Percentiles rank a stretch among this genome's conserved stretches.
These are phyloP conservation scores for Macrosiphum euphorbiae DNA, from an alignment of 2,888 invertebrate species.

Conservation along the genomic window DNA sequence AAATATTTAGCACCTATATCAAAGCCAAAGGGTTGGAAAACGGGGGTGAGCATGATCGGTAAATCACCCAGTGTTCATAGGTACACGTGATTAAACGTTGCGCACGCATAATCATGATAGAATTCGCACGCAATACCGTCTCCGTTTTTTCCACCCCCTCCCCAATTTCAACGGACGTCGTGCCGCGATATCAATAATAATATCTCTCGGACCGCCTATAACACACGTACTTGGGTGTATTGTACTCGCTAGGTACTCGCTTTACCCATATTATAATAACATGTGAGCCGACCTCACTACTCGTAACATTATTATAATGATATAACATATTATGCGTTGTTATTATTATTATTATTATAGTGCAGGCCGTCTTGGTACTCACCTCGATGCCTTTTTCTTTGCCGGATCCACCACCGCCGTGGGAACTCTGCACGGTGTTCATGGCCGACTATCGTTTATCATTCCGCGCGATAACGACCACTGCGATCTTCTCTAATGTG, in stretches of 20 bases:
- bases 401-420: slow-evolving; percentile 75
- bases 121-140: background rate
- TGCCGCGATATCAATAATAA: background rate
- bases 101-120: background rate
- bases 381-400: slow-evolving; percentile 77
- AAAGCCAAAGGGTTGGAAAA: too few relatives aligned
- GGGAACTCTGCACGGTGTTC: slow-evolving; percentile 79
- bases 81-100: background rate
- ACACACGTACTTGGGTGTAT: background rate
- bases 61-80: background rate
- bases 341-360: background rate
- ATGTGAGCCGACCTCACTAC: background rate
- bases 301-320: background rate
- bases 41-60: too few relatives aligned
- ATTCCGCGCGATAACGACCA: slow-evolving; percentile 9
- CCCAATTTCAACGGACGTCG: background rate
- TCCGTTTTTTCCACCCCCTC: background rate
- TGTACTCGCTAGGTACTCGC: background rate
- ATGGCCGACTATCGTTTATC: slow-evolving; percentile 70
- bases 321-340: background rate
- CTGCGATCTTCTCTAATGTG: background rate
- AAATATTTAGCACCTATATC: too few relatives aligned
- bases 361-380: slow-evolving; percentile 67
- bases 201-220: background rate
- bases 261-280: background rate